These are phyloP conservation scores for Cinclus cinclus DNA, from an alignment of 2,113 vertebrate genomes.

Conservation along the genomic window DNA sequence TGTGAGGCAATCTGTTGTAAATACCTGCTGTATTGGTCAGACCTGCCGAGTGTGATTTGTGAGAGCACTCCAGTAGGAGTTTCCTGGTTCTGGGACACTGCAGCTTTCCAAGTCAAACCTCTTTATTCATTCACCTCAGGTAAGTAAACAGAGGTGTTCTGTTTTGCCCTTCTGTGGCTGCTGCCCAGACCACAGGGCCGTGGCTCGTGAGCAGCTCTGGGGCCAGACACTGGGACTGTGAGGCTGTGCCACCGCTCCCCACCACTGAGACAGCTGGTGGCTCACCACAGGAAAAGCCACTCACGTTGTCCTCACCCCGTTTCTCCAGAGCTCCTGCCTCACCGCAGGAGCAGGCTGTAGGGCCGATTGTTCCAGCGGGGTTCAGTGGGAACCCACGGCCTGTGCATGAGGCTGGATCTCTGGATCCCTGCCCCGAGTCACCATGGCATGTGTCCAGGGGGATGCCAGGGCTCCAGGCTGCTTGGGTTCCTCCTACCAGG, in stretches of 20 bases:
- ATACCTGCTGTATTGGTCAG: background rate
- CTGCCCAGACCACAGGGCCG: background rate
- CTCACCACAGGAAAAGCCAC: background rate
- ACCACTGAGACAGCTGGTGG: background rate
- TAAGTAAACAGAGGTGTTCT: background rate
- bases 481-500: rapidly evolving
- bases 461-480: background rate
- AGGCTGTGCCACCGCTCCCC: background rate
- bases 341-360: background rate
- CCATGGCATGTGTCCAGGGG: rapidly evolving
- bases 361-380: too few relatives aligned
- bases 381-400: rapidly evolving
- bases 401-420: background rate
- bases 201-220: background rate
- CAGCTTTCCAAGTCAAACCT: background rate
- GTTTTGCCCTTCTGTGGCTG: background rate
- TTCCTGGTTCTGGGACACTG: background rate
- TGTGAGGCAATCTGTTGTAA: background rate
- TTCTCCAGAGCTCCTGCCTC: background rate
- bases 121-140: background rate
- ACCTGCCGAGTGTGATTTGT: background rate
- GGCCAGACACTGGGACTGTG: background rate
- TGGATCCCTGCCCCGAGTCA: background rate
- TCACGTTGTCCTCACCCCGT: background rate
- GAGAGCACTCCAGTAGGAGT: background rate